A percentile compares a stretch with the other conserved stretches of the same genome.
phyloP scores from a whole-genome alignment of 92 coral and sea anemone genomes.

The Micromussa lordhowensis region DNA sequence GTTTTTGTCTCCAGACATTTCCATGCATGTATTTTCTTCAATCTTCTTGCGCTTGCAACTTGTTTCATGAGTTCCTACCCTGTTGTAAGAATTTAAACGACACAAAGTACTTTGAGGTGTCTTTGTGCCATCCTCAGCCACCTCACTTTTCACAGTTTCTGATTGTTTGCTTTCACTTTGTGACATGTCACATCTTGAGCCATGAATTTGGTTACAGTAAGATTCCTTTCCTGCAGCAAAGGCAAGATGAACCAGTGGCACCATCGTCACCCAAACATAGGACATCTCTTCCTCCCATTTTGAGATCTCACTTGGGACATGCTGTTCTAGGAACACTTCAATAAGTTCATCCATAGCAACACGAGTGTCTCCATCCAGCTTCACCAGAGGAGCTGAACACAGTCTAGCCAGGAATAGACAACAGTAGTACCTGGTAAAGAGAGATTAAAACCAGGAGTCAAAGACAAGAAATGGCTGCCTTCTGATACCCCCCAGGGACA shows the following conservation, averaged over 20 bases:
- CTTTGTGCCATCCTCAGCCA: neutral
- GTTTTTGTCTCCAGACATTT: neutral
- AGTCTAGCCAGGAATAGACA: conserved; percentile 79
- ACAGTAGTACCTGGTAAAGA: conserved; percentile 69
- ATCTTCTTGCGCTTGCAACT: neutral
- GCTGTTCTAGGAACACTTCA: conserved; percentile 59
- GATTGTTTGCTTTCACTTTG: neutral
- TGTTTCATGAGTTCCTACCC: neutral
- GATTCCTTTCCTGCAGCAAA: conserved; percentile 67
- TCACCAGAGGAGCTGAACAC: conserved; percentile 60
- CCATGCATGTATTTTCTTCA: neutral
- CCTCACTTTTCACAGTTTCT: neutral
- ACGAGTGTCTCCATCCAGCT: conserved; percentile 38
- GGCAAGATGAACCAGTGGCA: conserved; percentile 84
- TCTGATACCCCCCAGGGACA: too few species aligned
- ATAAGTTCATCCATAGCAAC: conserved; percentile 55
- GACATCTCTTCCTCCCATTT: conserved; percentile 56
- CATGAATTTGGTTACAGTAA: neutral
- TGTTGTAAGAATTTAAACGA: neutral
- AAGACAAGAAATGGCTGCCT: too few species aligned
- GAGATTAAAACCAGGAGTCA: too few species aligned
- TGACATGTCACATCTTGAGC: neutral
- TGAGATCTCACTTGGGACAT: conserved; percentile 59
- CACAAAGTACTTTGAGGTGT: neutral
- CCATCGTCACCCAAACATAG: conserved; percentile 88